phyloP scores from a whole-genome alignment of 64 coral and sea anemone species.

The Pachyseris speciosa region DNA sequence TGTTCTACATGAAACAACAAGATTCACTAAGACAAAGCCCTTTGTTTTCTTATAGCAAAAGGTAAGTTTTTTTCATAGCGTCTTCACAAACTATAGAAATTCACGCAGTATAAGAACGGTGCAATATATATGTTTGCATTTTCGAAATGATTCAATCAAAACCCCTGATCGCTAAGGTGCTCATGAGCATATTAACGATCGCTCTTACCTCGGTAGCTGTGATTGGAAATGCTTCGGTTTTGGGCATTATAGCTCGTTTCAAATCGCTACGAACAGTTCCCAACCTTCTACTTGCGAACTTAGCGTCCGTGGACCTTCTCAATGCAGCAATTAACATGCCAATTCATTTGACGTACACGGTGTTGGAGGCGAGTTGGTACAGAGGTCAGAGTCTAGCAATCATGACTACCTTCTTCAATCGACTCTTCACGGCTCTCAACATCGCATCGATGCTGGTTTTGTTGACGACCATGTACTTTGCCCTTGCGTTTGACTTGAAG shows the following conservation, averaged over 20 bases:
- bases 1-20: no score
- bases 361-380: constrained; percentile 11
- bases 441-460: constrained; percentile 18
- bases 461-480: constrained; percentile 9
- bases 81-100: no score
- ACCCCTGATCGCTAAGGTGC: neutral
- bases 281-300: constrained; percentile 40
- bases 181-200: neutral
- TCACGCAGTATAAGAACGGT: no score
- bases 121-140: no score
- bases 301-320: constrained; percentile 24
- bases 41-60: no score
- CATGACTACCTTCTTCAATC: neutral
- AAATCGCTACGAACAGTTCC: constrained; percentile 52
- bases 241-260: constrained; percentile 6
- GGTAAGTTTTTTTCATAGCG: no score
- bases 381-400: neutral
- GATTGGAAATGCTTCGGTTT: constrained; percentile 3
- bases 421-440: constrained; percentile 14
- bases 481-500: neutral
- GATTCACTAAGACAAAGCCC: no score
- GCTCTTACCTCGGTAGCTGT: neutral
- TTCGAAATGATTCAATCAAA: neutral
- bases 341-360: neutral
- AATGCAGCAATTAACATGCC: constrained; percentile 32